Conservation (phyloP, 2,797 vertebrate genomes). For the Galago senegalensis region DNA sequence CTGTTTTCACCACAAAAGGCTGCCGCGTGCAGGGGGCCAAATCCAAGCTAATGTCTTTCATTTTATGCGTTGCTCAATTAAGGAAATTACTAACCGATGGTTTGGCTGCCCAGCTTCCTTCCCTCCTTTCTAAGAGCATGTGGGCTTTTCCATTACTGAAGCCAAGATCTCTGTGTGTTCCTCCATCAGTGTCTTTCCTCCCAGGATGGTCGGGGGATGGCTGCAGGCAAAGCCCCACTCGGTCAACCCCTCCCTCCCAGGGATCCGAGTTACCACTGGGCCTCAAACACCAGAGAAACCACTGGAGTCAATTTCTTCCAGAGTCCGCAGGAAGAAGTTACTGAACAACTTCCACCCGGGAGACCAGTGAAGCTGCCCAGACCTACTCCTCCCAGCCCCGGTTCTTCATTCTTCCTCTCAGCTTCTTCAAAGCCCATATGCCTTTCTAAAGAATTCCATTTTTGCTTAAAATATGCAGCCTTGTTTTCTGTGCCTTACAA, state of each 20-base stretch:
- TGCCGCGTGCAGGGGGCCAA: background rate
- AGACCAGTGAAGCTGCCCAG: background rate
- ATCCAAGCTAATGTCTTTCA: constrained; percentile 38
- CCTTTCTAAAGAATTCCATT: background rate
- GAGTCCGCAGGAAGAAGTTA: background rate
- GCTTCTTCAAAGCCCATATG: background rate
- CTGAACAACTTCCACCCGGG: background rate
- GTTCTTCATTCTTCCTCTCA: background rate
- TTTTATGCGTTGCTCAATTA: constrained; percentile 22
- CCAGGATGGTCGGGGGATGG: background rate
- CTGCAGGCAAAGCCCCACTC: background rate
- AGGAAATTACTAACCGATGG: constrained; percentile 28
- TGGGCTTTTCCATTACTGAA: background rate
- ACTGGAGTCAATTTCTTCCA: background rate
- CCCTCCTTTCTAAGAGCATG: background rate
- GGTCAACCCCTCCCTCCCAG: background rate
- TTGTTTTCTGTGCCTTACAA: background rate
- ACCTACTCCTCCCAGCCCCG: background rate
- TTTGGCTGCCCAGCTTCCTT: background rate
- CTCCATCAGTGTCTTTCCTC: background rate
- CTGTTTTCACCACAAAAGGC: background rate
- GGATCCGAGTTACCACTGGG: background rate
- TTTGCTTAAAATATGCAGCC: constrained; percentile 13
- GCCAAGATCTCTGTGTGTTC: background rate
- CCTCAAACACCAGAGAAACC: background rate